Conservation (phyloP, 53 echinoderm and acorn worm genomes). For the Holothuria leucospilota region DNA sequence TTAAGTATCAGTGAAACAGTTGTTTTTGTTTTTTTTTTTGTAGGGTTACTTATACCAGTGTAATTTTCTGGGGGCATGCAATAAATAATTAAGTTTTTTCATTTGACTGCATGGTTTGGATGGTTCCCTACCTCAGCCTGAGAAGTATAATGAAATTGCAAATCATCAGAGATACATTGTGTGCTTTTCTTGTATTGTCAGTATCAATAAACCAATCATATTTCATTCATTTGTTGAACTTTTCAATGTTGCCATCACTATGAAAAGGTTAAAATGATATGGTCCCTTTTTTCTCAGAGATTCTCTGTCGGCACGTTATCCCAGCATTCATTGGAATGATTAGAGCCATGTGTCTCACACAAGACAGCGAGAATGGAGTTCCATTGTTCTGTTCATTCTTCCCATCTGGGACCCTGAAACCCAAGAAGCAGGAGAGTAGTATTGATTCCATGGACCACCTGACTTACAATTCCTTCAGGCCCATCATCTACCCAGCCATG, state of each 20-base stretch:
- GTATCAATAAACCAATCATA: no score
- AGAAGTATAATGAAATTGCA: no score
- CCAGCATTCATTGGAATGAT: constrained; percentile 89
- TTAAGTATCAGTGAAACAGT: neutral
- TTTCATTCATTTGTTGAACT: no score
- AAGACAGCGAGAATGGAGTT: constrained; percentile 46
- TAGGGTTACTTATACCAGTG: no score
- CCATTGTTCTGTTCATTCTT: constrained; percentile 83
- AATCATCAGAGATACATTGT: no score
- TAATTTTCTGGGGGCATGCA: no score
- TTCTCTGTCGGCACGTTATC: constrained; percentile 66
- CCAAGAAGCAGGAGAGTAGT: neutral
- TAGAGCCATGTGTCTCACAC: constrained; percentile 76
- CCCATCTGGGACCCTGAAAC: constrained; percentile 48
- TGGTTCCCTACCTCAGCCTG: no score
- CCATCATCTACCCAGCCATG: constrained; percentile 90
- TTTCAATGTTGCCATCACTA: no score
- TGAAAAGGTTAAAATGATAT: neutral
- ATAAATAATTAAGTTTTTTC: no score
- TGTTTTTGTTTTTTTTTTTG: neutral
- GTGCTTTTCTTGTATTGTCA: no score
- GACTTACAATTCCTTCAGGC: constrained; percentile 93
- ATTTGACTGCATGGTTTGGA: no score
- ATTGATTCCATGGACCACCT: constrained; percentile 2
- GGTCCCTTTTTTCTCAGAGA: constrained; percentile 32